Base-by-base conservation (phyloP, 2,888 invertebrate species). In the Diadromus collaris region DNA sequence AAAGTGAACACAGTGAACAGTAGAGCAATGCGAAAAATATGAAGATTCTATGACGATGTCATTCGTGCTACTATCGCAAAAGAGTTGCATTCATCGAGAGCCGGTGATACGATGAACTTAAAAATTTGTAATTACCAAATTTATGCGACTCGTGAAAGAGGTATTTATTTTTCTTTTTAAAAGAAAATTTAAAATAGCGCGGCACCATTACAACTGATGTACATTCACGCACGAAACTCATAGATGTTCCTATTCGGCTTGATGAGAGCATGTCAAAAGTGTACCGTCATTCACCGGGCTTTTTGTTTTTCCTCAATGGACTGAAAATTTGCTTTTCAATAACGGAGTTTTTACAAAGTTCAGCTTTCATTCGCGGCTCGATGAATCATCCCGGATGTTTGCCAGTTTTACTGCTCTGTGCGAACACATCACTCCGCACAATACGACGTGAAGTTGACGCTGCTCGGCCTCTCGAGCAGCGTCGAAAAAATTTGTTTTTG, bases 391-490 rank as follows among this genome's bases (percentile, higher is more conserved):
- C 10, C 6, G 7, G 13, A 64, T 46, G 48, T 58, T 48, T 64
- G 46, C 74, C 24, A 70, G 56, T 32, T 74, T 80, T 74, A 71
- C 61, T 70, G 24, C 6, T 13, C 41, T 46, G 44, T 19, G 24
- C 13, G 10, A 41, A 32, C 13, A 63, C 10, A n/a, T n/a, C n/a
- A 9, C 19, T 16, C 21, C 21, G 19, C 10, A 0, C 27, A 29
- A 29, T 27, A 29, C 38, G 16, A 68, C 56, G 76, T 64, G 68
- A 76, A 38, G 56, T 77, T 41, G 60, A 34, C 64, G 41, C 69
- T 24, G 24, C 32, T 21, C 60, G n/a, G 29, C 29, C 46, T 46
- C 67, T 60, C 32, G 68, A 54, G 21, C 70, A 54, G 21, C 70
- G 38, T 44, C 44, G 46, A 10, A 29, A 9, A 65, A 58, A 46